Evolutionary conservation across 2,888 invertebrate species (phyloP).

Genomic region (Pseudococcus longispinus): DNA sequence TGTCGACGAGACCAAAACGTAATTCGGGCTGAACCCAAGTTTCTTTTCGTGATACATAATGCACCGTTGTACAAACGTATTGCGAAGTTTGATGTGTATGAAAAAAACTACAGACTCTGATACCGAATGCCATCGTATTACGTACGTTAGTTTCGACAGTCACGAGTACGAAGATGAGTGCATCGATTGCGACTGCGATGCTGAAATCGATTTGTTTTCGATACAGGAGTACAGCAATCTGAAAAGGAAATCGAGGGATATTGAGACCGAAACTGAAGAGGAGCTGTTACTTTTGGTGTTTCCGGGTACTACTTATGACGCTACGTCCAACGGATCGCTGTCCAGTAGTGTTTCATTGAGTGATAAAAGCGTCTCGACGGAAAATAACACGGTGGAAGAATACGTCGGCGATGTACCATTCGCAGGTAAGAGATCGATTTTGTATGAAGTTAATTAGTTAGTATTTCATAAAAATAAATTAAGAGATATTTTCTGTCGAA

Average conservation of each 20-base stretch:
- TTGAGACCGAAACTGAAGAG: constrained; percentile 81
- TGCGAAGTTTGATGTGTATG: constrained; percentile 1
- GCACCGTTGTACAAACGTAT: background rate
- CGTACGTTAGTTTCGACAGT: constrained; percentile 43
- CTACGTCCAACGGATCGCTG: constrained; percentile 74
- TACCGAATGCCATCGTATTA: background rate
- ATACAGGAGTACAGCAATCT: constrained; percentile 71
- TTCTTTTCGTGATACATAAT: background rate
- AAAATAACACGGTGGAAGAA: constrained; percentile 80
- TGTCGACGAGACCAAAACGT: background rate
- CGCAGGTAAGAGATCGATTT: constrained; percentile 72
- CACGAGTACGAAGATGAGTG: constrained; percentile 14
- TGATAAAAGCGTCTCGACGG: constrained; percentile 80
- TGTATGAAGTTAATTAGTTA: no score
- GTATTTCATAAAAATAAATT: no score
- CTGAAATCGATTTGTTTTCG: constrained; percentile 61
- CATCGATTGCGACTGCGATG: background rate
- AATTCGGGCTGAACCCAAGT: background rate
- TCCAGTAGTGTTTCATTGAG: constrained; percentile 75
- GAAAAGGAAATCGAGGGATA: constrained; percentile 82
- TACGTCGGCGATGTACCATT: constrained; percentile 85
- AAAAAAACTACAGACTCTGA: background rate
- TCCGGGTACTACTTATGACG: constrained; percentile 61
- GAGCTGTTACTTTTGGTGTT: constrained; percentile 67
- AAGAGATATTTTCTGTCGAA: no score